Evolutionary conservation across 2,888 invertebrate species (phyloP), one percentile per base, ranked within the genome.

Genomic region (Phengaris alcon): DNA sequence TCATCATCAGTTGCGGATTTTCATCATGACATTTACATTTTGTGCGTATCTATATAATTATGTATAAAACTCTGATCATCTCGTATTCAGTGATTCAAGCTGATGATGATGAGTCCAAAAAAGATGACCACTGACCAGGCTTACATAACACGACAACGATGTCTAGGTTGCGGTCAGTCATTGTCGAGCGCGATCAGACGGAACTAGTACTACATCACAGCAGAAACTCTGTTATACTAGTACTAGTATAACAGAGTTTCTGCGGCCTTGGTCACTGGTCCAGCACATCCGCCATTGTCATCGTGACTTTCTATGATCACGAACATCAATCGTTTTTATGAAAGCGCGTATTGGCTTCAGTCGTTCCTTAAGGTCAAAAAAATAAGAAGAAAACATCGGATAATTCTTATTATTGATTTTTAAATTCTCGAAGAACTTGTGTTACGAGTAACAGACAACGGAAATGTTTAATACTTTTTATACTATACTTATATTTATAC

Each of bases 151-250:
- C 57, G 51, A 54, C 35, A 54, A 68, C n/a, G 64, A 68, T 73
- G 69, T 78, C 77, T 76, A 69, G 75, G 70, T 76, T 35, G 68
- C 35, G 75, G 68, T 78, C 73, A 76, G 77, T 69, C 70, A 70
- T 57, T 76, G 70, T 76, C 64, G 68, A 76, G 59, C 73, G 74
- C 59, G 75, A 73, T 77, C 74, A 78, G 79, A 77, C 73, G 73
- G 72, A 77, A 77, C 78, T 77, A 77, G 78, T 76, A n/a, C n/a
- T n/a, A n/a, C n/a, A n/a, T n/a, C n/a, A n/a, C n/a, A n/a, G n/a
- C n/a, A n/a, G n/a, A n/a, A n/a, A n/a, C n/a, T n/a, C n/a, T n/a
- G n/a, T n/a, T n/a, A n/a, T n/a, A n/a, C n/a, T n/a, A n/a, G n/a
- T n/a, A n/a, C n/a, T n/a, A n/a, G n/a, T 22, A 22, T 22, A 22